Base-by-base conservation (phyloP, 92 coral and sea anemone genomes). In the Pocillopora meandrina region DNA sequence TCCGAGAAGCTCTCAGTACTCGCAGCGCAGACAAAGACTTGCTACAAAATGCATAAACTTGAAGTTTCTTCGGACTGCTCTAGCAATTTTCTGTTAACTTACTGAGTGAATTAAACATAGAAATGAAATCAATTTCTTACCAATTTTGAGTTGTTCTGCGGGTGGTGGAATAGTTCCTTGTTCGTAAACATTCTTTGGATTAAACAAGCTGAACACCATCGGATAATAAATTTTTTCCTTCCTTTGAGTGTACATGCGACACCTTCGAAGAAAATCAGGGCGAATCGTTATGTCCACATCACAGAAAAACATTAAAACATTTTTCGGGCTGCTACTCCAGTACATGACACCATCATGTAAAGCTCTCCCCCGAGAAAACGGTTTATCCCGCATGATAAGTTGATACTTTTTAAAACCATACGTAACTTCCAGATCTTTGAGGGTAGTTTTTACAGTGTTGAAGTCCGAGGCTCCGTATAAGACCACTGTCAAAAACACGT, bases 221-320 rank as follows among this genome's bases (percentile, higher is more conserved):
- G 98, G 98, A 71, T 93, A 95, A 76, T 95, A 95, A 1, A 95
- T 92, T 52, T 91, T 91, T 79, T 82, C 84, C 18, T 93, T 84
- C 10, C 90, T 93, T 59, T 89, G 95, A 9, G 98, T 81, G 77
- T 85, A 93, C 89, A 92, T 84, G 42, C 98, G 82, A 74, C 98
- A 95, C 14, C 98, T 86, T 15, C 93, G 93, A n/a, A 95, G 79
- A 75, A 95, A 95, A 17, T 89, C 93, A 18, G 84, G 80, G 2
- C 91, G 87, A 67, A 95, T 91, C 7, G 95, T 91, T 33, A 95
- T 91, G 70, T 95, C 98, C 12, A 95, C 98, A 81, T 95, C 98
- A 56, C 98, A 95, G 86, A 95, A 95, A 74, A 95, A 95, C 93
- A 95, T 85, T 23, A 95, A 65, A 31, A 95, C 95, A 79, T 95